Conservation (phyloP, 92 coral and sea anemone genomes). For the Zoanthus solanderi region DNA sequence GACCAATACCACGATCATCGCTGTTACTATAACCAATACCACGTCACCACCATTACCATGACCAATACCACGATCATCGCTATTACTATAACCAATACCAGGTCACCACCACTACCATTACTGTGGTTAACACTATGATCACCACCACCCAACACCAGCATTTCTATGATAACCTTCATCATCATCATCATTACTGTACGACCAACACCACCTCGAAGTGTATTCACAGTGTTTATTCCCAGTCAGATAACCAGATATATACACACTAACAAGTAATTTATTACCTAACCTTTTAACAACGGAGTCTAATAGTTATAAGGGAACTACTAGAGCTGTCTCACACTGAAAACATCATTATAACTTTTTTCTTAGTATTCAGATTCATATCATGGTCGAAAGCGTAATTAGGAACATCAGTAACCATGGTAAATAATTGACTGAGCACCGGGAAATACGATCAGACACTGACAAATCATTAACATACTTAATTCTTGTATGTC, state of each 20-base stretch:
- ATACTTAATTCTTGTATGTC: background rate
- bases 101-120: background rate
- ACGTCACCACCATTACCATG: no score
- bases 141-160: no score
- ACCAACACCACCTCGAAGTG: no score
- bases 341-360: background rate
- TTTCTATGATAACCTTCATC: no score
- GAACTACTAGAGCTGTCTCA: background rate
- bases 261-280: background rate
- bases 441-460: background rate
- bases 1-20: background rate
- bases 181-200: no score
- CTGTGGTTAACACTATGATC: no score
- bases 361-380: background rate
- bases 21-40: background rate
- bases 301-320: background rate
- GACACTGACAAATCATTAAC: background rate
- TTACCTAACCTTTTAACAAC: background rate
- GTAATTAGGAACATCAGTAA: background rate
- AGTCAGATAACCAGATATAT: no score
- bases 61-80: background rate
- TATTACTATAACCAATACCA: background rate
- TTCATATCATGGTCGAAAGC: background rate
- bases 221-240: no score
- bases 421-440: background rate